Evolutionary conservation across 1,140 invertebrate species (phyloP).

Genomic region (Ceratina australensis): DNA sequence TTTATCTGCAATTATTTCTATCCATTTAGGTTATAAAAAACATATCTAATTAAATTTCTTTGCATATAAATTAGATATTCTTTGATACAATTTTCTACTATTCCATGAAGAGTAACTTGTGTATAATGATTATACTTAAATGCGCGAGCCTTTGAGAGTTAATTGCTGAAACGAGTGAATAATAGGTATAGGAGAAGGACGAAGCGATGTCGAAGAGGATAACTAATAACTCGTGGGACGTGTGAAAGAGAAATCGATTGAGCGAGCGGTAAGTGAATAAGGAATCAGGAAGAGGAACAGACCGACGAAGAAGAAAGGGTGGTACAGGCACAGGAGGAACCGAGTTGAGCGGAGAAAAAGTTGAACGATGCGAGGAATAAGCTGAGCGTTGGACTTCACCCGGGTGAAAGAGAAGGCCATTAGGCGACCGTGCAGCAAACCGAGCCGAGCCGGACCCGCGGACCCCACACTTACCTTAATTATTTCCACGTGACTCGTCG

Average conservation of each 20-base stretch:
- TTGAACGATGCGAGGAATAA: conserved; percentile 5
- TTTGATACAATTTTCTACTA: no score
- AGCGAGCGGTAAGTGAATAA: conserved; percentile 25
- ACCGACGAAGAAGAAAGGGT: conserved; percentile 24
- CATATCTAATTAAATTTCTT: no score
- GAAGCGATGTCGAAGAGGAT: conserved; percentile 24
- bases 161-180: conserved; percentile 12
- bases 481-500: conserved; percentile 78
- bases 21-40: no score
- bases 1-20: no score
- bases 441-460: conserved; percentile 41
- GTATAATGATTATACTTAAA: no score
- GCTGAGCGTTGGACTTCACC: conserved; percentile 10
- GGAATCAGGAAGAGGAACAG: conserved; percentile 48
- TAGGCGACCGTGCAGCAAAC: conserved; percentile 65
- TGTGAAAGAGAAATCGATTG: conserved; percentile 45
- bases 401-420: conserved; percentile 62
- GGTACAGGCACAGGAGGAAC: no score
- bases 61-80: no score
- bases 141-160: neutral
- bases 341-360: neutral
- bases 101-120: neutral
- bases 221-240: conserved; percentile 24
- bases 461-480: conserved; percentile 77
- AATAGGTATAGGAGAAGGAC: conserved; percentile 7